Evolutionary conservation across 1,140 invertebrate species (phyloP), one percentile per base, ranked within the genome.

Genomic region (Adelges cooleyi): DNA sequence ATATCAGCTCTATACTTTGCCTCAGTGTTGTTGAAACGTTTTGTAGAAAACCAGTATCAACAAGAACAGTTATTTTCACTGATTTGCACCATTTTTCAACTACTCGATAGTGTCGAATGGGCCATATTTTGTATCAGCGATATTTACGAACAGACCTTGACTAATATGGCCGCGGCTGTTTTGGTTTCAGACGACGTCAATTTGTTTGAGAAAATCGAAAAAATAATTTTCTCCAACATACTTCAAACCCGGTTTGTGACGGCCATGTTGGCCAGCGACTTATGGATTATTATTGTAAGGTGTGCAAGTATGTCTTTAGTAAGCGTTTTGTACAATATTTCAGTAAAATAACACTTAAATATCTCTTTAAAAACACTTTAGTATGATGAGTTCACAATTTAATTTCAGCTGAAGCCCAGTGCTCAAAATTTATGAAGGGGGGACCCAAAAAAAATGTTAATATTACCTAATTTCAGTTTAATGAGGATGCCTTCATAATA

Each of bases 281-380:
- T 62, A 6, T 62, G 56, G 56, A 48, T 62, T n/a, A 33, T 48
- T 22, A 22, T 62, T 23, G 46, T 48, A 27, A 62, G 56, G 56
- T 62, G n/a, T 33, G 25, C 10, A 33, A 22, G n/a, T n/a, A n/a
- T n/a, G n/a, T n/a, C n/a, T n/a, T n/a, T n/a, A n/a, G n/a, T n/a
- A n/a, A n/a, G n/a, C n/a, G n/a, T n/a, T n/a, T n/a, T n/a, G n/a
- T n/a, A n/a, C n/a, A n/a, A n/a, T n/a, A n/a, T n/a, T n/a, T n/a
- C n/a, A n/a, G n/a, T n/a, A n/a, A n/a, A n/a, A n/a, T n/a, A n/a
- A n/a, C n/a, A n/a, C n/a, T n/a, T n/a, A n/a, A n/a, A n/a, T n/a
- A n/a, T n/a, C n/a, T n/a, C n/a, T n/a, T n/a, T n/a, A n/a, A n/a
- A n/a, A n/a, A n/a, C n/a, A n/a, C n/a, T n/a, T n/a, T n/a, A n/a